phyloP scores from a whole-genome alignment of 2,888 invertebrate species.

The Mythimna impura region DNA sequence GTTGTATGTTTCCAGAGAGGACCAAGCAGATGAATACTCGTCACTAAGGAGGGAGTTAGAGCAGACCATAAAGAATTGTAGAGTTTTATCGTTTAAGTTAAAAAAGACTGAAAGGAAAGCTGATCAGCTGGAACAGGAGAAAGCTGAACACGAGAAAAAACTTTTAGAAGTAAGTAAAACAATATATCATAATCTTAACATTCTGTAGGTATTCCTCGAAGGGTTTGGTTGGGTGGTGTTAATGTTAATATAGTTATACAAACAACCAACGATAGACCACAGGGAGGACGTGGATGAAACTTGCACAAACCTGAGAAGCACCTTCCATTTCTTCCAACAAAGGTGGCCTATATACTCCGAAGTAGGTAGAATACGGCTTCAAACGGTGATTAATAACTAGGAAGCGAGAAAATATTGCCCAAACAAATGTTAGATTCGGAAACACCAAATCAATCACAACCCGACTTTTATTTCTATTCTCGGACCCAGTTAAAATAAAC shows the following conservation, averaged over 20 bases:
- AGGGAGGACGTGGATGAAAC: not conserved
- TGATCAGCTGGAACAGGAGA: constrained; percentile 96
- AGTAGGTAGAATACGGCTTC: not conserved
- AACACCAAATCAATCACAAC: constrained; percentile 10
- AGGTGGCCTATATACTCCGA: not conserved
- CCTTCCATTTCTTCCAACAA: not conserved
- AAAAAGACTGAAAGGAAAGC: constrained; percentile 98
- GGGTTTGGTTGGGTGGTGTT: too few relatives aligned
- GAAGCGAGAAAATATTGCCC: not conserved
- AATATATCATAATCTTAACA: not conserved
- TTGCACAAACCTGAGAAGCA: not conserved
- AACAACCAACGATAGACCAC: not conserved
- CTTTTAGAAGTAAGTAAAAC: constrained; percentile 85
- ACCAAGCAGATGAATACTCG: constrained; percentile 98
- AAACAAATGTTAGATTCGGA: constrained; percentile 13
- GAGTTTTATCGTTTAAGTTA: constrained; percentile 99
- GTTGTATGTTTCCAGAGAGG: constrained; percentile 92
- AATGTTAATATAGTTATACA: too few relatives aligned
- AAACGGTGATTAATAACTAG: not conserved
- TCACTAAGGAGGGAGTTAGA: constrained; percentile 98
- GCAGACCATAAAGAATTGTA: constrained; percentile 99
- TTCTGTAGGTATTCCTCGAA: not conserved
- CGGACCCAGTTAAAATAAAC: constrained; percentile 29
- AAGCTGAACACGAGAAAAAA: constrained; percentile 93
- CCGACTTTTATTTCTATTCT: constrained; percentile 12